A percentile compares a stretch with the other conserved stretches of the same genome.
Conservation (phyloP, 2,888 invertebrate species). For the Biston stratarius region DNA sequence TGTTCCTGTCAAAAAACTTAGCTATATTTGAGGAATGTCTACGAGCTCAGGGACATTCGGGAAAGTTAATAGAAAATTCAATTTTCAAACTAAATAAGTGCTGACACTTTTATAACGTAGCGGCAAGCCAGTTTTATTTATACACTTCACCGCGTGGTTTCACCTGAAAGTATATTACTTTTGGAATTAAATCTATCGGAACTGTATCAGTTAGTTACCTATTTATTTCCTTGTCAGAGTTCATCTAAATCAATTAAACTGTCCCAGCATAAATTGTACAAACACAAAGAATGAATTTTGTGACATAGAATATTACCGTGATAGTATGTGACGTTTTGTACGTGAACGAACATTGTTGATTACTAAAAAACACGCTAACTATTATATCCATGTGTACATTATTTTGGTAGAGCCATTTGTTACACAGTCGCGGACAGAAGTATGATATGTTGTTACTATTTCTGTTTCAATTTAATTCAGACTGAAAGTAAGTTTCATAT, state of each 20-base stretch:
- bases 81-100: slow-evolving; percentile 6
- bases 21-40: slow-evolving; percentile 8
- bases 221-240: no score
- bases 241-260: no score
- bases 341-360: background rate
- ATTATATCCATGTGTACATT: slow-evolving; percentile 14
- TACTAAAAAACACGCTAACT: slow-evolving; percentile 4
- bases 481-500: slow-evolving; percentile 52
- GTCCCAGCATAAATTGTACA: no score
- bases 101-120: background rate
- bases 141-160: background rate
- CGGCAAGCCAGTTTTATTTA: background rate
- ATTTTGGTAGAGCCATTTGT: slow-evolving; percentile 37
- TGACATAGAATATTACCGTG: no score
- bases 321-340: background rate
- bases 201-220: background rate
- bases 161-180: no score
- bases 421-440: slow-evolving; percentile 37
- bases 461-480: slow-evolving; percentile 53
- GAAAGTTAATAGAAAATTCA: slow-evolving; percentile 15
- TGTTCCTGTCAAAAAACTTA: slow-evolving; percentile 9
- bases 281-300: no score
- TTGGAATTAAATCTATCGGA: no score
- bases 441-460: slow-evolving; percentile 50
- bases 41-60: slow-evolving; percentile 11